phyloP scores from a whole-genome alignment of 1,140 invertebrate genomes.

The Drosophila sechellia region DNA sequence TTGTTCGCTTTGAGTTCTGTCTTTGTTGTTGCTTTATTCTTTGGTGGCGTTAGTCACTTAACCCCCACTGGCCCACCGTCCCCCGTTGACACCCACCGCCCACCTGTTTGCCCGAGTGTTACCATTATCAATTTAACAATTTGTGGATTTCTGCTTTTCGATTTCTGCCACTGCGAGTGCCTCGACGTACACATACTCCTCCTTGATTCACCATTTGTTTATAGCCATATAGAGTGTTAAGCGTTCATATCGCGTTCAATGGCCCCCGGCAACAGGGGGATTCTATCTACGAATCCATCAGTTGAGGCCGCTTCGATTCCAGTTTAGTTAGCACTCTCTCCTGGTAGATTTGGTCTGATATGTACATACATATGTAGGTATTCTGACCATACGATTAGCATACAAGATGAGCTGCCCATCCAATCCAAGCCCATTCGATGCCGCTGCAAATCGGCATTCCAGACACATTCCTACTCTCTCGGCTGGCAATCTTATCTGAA shows the following conservation, averaged over 20 bases:
- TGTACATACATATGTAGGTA: no score
- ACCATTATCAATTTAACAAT: conserved; percentile 13
- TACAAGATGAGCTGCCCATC: conserved; percentile 4
- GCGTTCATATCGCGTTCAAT: background rate
- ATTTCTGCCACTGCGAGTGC: background rate
- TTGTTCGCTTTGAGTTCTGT: conserved; percentile 49
- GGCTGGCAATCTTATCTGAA: conserved; percentile 27
- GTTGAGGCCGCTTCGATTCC: no score
- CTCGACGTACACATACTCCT: conserved; percentile 1
- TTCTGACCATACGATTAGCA: conserved; percentile 17
- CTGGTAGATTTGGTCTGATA: background rate
- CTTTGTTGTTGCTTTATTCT: conserved; percentile 19
- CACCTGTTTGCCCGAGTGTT: conserved; percentile 20
- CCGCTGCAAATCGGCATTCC: conserved; percentile 17
- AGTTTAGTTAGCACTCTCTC: background rate
- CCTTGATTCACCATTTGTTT: conserved; percentile 6
- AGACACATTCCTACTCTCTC: conserved; percentile 12
- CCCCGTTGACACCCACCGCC: conserved; percentile 1
- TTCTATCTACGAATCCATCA: background rate
- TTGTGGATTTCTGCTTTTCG: conserved; percentile 4
- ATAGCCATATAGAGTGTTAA: no score
- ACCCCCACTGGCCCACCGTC: conserved; percentile 13
- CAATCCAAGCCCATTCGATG: conserved; percentile 1
- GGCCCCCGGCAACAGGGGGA: conserved; percentile 1
- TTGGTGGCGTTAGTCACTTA: conserved; percentile 49